Percentiles rank a stretch among this genome's conserved stretches.
Conservation (phyloP, 2,113 vertebrate species). For the Callipepla squamata region DNA sequence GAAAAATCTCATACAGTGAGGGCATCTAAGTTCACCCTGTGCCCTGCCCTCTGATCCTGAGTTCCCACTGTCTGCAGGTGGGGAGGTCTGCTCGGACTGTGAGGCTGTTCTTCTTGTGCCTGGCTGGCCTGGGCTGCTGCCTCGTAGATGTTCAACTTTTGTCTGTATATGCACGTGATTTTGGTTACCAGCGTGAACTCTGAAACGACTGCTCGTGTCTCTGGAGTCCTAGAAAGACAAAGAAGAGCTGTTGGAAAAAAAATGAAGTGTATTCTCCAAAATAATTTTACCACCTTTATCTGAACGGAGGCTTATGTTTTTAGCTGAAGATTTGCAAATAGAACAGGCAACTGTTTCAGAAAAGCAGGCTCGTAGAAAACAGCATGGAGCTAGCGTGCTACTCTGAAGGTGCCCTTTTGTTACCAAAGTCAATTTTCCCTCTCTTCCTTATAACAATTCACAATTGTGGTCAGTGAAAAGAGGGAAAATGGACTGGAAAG, state of each 20-base stretch:
- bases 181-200: slow-evolving; percentile 72
- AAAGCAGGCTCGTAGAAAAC: not conserved
- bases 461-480: not conserved
- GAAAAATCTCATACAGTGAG: slow-evolving; percentile 83
- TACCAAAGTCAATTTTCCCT: not conserved
- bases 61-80: slow-evolving; percentile 14
- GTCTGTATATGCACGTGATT: slow-evolving; percentile 51
- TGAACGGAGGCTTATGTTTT: not conserved
- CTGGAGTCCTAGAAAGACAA: slow-evolving; percentile 74
- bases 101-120: slow-evolving; percentile 14
- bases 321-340: not conserved
- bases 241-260: not conserved
- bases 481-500: not conserved
- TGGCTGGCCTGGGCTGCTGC: slow-evolving; percentile 63
- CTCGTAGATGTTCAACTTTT: not conserved
- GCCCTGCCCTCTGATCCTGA: not conserved
- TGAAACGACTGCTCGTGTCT: slow-evolving; percentile 71
- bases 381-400: not conserved
- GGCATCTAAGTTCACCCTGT: slow-evolving; percentile 87
- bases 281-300: not conserved
- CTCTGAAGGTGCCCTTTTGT: not conserved
- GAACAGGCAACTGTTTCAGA: not conserved
- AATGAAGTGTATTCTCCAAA: not conserved
- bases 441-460: not conserved
- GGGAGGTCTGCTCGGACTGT: slow-evolving; percentile 17